Conservation (phyloP, 2,113 vertebrate genomes). For the Tenebrosternarchus preto region DNA sequence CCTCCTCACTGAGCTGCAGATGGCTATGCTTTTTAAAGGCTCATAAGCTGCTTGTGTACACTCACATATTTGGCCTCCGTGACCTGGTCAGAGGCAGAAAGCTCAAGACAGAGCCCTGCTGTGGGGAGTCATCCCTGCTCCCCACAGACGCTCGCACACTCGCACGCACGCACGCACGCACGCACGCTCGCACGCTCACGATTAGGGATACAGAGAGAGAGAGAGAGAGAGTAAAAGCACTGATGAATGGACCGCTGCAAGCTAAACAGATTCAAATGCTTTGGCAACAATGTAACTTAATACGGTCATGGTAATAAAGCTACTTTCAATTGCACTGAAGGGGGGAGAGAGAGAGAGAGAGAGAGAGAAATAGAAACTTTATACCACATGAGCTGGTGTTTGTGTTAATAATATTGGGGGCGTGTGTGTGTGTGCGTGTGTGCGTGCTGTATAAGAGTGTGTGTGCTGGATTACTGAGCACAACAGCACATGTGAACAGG, state of each 20-base stretch:
- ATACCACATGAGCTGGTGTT: background rate
- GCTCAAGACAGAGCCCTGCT: slow-evolving; percentile 11
- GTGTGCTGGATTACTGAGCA: no score
- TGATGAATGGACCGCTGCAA: no score
- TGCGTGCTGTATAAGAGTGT: no score
- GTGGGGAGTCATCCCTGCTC: slow-evolving; percentile 29
- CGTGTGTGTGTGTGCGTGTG: no score
- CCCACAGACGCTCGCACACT: slow-evolving; percentile 22
- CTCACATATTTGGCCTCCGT: slow-evolving; percentile 46
- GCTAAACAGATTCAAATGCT: no score
- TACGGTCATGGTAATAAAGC: no score
- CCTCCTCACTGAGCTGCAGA: slow-evolving; percentile 32
- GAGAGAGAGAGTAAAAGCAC: background rate
- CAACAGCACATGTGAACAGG: slow-evolving; percentile 10
- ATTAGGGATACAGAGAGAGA: background rate
- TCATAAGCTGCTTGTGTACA: slow-evolving; percentile 40
- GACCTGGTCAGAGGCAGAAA: slow-evolving; percentile 18
- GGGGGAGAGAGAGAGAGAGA: background rate
- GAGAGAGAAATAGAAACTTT: background rate
- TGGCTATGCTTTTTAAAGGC: slow-evolving; percentile 30
- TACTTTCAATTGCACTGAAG: no score
- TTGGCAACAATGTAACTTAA: no score
- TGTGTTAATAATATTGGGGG: background rate
- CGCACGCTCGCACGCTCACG: background rate
- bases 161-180: background rate